Base-by-base conservation (phyloP, 2,888 invertebrate species). In the Tachina lurida region DNA sequence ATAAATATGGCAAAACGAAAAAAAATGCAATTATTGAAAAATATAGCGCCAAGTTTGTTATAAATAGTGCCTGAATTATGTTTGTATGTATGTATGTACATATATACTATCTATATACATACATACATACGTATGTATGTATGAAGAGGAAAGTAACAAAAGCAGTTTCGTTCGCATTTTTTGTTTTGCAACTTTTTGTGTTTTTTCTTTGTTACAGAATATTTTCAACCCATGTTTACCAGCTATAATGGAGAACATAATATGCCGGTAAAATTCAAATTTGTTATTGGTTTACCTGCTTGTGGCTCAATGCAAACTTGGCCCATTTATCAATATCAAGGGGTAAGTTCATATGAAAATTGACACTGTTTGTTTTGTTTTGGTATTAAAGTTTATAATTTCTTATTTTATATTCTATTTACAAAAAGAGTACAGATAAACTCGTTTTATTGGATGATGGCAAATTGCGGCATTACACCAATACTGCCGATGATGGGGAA, bases 281-380 rank as follows among this genome's bases (percentile, higher is more conserved):
- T 95, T 91, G 93, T 95, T 15, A 94, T 94, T 87, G 96, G 96
- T 19, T 90, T 94, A 85, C 96, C 96, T 0, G 94, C 95, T 88
- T 96, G 96, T 92, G 95, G 95, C 70, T 94, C 95, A 60, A 95
- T 95, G 89, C 95, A 96, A 93, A 94, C 94, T 89, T 95, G 96
- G 94, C 93, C 95, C 22, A 95, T 96, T 88, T 95, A 94, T 91
- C 94, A 95, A 90, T 94, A 92, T 80, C 84, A 87, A 41, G 91
- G 90, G 70, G 93, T 93, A 89, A 88, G 88, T 87, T 67, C 10
- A 58, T 62, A 70, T 41, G 19, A 75, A 79, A 52, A 10, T n/a
- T 43, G 5, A 54, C 41, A n/a, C 10, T 73, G 19, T 43, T 76
- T n/a, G n/a, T 7, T 2, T 54, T 63, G 17, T 31, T 31, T 31